Percentiles rank a stretch among this genome's conserved stretches.
These are phyloP conservation scores for Centropyge bicolor DNA, from an alignment of 2,797 vertebrate species.

Conservation along the genomic window DNA sequence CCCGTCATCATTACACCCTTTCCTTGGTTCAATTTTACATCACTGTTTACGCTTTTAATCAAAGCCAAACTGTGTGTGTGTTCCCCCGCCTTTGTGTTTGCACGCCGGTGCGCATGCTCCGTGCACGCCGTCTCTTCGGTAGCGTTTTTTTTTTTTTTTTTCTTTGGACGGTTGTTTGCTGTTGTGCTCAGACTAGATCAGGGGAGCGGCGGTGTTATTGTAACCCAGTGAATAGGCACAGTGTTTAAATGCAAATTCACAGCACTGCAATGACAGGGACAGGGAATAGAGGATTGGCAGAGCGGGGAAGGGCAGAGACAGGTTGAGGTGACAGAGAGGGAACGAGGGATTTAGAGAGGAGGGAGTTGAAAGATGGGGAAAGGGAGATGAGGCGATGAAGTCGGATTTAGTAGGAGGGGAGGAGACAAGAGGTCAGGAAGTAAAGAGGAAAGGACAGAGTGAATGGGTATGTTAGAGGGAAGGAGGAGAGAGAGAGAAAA, in stretches of 20 bases:
- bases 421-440: conserved; percentile 54
- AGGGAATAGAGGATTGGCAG: conserved; percentile 60
- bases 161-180: conserved; percentile 66
- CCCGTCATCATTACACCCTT: conserved; percentile 51
- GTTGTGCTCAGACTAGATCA: conserved; percentile 76
- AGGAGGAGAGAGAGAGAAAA: conserved; percentile 32
- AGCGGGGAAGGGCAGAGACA: conserved; percentile 53
- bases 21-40: conserved; percentile 61
- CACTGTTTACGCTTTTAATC: conserved; percentile 73
- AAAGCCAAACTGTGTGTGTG: conserved; percentile 54
- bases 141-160: conserved; percentile 9
- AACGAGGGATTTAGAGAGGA: conserved; percentile 55
- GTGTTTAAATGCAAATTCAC: conserved; percentile 79
- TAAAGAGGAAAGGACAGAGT: conserved; percentile 42
- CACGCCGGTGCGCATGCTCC: background rate
- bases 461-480: conserved; percentile 40
- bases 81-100: conserved; percentile 36
- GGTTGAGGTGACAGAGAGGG: conserved; percentile 69
- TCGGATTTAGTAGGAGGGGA: conserved; percentile 41
- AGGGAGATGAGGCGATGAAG: conserved; percentile 48
- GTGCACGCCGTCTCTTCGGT: conserved; percentile 20
- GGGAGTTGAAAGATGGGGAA: conserved; percentile 52
- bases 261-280: conserved; percentile 49
- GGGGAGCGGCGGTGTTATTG: conserved; percentile 66
- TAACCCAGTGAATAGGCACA: conserved; percentile 69